Conservation (phyloP, 2,888 invertebrate genomes). For the Lithodes maja region DNA sequence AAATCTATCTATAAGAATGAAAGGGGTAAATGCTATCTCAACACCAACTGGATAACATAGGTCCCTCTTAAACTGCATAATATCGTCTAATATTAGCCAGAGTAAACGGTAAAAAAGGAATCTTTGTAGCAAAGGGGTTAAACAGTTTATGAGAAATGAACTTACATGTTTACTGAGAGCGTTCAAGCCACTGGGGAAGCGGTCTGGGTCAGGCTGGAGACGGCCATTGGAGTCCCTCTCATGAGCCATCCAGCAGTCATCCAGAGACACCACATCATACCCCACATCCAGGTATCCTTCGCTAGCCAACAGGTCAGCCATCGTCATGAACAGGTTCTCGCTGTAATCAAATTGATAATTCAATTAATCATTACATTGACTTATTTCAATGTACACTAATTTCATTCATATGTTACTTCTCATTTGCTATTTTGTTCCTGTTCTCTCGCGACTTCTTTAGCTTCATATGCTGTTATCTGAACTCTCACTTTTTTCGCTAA, state of each 20-base stretch:
- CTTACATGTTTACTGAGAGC: conserved; percentile 92
- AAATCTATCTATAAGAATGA: too few species aligned
- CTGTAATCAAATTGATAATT: conserved; percentile 77
- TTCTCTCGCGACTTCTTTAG: too few species aligned
- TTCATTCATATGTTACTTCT: too few species aligned
- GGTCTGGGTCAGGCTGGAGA: conserved; percentile 87
- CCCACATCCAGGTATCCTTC: conserved; percentile 93
- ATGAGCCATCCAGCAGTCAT: conserved; percentile 95
- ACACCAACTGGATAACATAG: neutral
- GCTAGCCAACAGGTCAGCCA: conserved; percentile 89
- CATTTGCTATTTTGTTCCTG: too few species aligned
- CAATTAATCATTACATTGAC: neutral
- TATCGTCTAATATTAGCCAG: too few species aligned
- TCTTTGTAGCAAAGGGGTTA: too few species aligned
- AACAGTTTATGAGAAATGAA: conserved; percentile 71
- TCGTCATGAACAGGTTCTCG: conserved; percentile 90
- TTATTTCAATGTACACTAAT: neutral
- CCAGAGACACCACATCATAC: conserved; percentile 93
- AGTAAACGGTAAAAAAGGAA: too few species aligned
- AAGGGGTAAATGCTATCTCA: too few species aligned
- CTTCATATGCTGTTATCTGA: too few species aligned
- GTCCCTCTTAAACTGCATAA: too few species aligned
- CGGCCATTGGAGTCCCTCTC: conserved; percentile 85
- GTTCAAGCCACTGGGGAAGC: conserved; percentile 95
- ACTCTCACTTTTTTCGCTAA: conserved; percentile 79